Evolutionary conservation across 2,888 invertebrate genomes (phyloP).

Genomic region (Rhopalosiphum nymphaeae): DNA sequence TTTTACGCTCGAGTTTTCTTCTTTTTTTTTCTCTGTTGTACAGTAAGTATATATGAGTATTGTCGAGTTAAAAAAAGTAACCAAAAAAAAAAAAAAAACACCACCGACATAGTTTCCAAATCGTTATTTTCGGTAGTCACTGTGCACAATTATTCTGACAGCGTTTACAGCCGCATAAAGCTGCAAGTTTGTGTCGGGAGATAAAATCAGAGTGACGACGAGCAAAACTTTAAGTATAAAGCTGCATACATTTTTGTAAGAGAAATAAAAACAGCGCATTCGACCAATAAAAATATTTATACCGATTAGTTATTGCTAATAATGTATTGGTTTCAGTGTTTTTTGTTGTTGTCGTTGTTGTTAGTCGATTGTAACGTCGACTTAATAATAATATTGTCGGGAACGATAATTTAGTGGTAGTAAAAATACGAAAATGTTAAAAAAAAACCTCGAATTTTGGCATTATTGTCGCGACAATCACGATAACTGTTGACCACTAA

Average conservation of each 20-base stretch:
- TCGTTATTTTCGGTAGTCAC: constrained; percentile 16
- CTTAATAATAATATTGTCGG: neutral
- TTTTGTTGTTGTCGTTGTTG: neutral
- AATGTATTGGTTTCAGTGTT: constrained; percentile 8
- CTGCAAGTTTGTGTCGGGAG: neutral
- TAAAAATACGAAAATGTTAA: neutral
- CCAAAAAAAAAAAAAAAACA: neutral
- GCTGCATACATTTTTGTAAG: neutral
- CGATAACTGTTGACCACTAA: neutral
- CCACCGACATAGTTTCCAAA: neutral
- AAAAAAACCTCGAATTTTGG: neutral
- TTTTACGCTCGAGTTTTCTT: neutral
- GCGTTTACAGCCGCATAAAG: neutral
- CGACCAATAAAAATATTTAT: constrained; percentile 38
- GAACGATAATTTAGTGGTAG: neutral
- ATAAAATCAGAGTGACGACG: constrained; percentile 32
- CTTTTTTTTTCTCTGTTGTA: neutral
- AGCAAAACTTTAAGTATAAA: constrained; percentile 12
- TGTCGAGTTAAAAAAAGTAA: neutral
- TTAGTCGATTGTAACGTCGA: neutral
- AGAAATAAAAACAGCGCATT: constrained; percentile 26
- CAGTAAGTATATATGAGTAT: neutral
- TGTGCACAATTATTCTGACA: neutral
- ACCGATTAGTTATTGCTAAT: constrained; percentile 38
- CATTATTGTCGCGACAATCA: neutral